phyloP scores from a whole-genome alignment of 2,113 vertebrate genomes.

The Mustelus asterias region DNA sequence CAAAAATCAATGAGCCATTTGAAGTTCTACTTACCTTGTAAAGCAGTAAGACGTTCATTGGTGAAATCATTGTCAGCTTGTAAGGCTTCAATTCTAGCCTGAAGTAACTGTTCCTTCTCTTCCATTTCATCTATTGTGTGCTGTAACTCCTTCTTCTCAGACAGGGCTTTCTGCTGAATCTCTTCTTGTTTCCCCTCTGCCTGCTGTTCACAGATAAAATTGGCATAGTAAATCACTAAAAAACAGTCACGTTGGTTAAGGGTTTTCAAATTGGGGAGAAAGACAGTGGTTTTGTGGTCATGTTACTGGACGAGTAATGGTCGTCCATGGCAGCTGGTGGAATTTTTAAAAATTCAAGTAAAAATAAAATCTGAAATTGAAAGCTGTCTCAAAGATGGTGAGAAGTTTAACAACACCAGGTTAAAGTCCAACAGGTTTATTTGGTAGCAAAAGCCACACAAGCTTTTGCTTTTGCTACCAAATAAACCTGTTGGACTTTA shows the following conservation, averaged over 20 bases:
- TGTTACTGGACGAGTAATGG: too few relatives aligned
- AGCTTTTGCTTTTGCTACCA: too few relatives aligned
- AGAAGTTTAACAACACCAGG: too few relatives aligned
- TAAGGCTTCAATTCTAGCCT: slow-evolving; percentile 93
- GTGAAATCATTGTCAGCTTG: slow-evolving; percentile 98
- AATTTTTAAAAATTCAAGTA: too few relatives aligned
- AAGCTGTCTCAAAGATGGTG: too few relatives aligned
- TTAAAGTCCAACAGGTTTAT: too few relatives aligned
- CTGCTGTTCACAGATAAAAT: slow-evolving; percentile 53
- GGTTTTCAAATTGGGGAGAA: background rate
- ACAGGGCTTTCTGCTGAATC: slow-evolving; percentile 82
- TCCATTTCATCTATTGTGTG: slow-evolving; percentile 94
- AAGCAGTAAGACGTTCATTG: slow-evolving; percentile 86
- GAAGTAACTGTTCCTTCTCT: slow-evolving; percentile 94
- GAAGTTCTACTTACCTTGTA: slow-evolving; percentile 71
- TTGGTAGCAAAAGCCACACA: too few relatives aligned
- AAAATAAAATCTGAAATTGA: too few relatives aligned
- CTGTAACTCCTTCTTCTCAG: slow-evolving; percentile 87
- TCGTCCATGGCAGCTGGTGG: too few relatives aligned
- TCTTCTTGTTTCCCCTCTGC: slow-evolving; percentile 89
- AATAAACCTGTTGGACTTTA: too few relatives aligned
- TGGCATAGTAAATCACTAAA: background rate
- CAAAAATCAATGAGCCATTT: background rate
- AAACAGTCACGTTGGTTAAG: background rate
- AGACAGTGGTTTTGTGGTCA: too few relatives aligned